Evolutionary conservation across 2,113 vertebrate species (phyloP).

Genomic region (Zapornia atra): DNA sequence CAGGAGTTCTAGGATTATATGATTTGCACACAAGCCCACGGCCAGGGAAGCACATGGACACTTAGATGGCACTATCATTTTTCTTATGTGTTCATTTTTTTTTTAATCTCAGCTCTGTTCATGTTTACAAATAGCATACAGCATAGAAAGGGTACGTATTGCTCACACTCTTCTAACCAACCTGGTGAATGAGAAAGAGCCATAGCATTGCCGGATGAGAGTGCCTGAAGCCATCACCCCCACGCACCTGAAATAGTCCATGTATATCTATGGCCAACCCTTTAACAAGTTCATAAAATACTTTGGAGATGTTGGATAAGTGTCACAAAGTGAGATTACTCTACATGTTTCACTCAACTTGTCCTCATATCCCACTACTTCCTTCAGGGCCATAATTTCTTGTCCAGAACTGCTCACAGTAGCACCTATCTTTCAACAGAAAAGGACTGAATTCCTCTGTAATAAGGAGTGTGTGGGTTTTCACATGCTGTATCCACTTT

Average conservation of each 20-base stretch:
- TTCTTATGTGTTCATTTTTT: fast-evolving
- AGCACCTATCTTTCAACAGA: background rate
- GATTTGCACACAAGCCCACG: background rate
- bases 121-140: background rate
- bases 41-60: background rate
- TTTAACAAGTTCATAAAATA: background rate
- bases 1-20: no score
- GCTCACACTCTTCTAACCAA: background rate
- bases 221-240: background rate
- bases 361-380: background rate
- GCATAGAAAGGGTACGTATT: background rate
- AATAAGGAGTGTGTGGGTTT: conserved; percentile 4
- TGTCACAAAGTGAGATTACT: background rate
- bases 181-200: background rate
- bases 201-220: background rate
- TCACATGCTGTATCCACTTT: background rate
- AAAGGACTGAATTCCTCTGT: background rate
- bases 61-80: background rate
- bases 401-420: background rate
- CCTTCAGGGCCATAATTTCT: background rate
- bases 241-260: background rate
- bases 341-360: background rate
- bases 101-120: background rate
- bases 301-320: background rate
- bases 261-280: background rate